Evolutionary conservation across 1,140 invertebrate species (phyloP).

Genomic region (Acromyrmex echinatior): DNA sequence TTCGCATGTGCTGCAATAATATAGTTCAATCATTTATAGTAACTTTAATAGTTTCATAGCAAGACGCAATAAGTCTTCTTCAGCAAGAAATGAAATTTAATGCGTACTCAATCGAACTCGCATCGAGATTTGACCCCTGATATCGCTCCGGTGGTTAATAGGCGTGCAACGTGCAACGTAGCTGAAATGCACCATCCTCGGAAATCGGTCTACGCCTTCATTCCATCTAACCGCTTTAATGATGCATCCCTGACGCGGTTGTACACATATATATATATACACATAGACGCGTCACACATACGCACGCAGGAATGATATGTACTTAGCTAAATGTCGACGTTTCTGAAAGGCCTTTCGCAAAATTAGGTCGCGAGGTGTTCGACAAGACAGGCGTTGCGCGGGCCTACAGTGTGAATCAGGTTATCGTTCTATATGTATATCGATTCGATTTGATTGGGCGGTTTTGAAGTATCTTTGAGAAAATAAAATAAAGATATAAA

Average conservation of each 20-base stretch:
- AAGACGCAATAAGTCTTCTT: conserved; percentile 10
- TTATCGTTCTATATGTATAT: conserved; percentile 48
- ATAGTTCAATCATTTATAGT: conserved; percentile 12
- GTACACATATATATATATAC: not conserved
- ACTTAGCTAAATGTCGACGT: conserved; percentile 52
- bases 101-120: conserved; percentile 25
- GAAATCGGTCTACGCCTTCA: conserved; percentile 41
- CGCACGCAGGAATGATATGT: conserved; percentile 48
- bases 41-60: not conserved
- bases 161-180: conserved; percentile 30
- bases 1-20: not conserved
- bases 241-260: conserved; percentile 11
- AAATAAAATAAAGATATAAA: not conserved
- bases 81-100: conserved; percentile 8
- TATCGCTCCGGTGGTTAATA: conserved; percentile 44
- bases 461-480: not conserved
- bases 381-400: conserved; percentile 2
- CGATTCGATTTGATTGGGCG: conserved; percentile 30
- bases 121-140: conserved; percentile 44
- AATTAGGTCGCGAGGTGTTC: conserved; percentile 48
- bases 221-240: conserved; percentile 46
- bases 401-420: conserved; percentile 46
- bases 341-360: conserved; percentile 57
- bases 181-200: conserved; percentile 42
- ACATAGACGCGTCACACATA: conserved; percentile 1